phyloP scores from a whole-genome alignment of 2,113 vertebrate genomes.

The Cochlearius cochlearius region DNA sequence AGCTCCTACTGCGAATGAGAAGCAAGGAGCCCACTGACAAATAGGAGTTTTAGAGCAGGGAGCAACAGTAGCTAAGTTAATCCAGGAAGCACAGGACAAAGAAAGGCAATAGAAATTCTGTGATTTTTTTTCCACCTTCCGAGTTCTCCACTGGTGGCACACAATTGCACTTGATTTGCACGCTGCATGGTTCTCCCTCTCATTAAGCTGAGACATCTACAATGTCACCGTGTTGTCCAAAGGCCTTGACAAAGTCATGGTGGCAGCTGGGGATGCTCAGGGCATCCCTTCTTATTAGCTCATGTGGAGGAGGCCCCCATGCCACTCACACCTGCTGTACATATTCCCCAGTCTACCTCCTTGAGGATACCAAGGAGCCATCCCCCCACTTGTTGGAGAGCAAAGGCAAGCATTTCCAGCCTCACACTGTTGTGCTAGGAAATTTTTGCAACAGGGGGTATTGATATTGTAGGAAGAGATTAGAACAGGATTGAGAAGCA shows the following conservation, averaged over 20 bases:
- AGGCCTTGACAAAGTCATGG: not conserved
- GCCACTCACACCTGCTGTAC: not conserved
- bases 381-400: not conserved
- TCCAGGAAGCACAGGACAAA: not conserved
- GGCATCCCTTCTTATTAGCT: not conserved
- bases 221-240: not conserved
- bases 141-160: not conserved
- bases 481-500: not conserved
- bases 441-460: not conserved
- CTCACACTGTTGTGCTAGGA: not conserved
- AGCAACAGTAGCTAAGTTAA: not conserved
- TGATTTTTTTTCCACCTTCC: not conserved
- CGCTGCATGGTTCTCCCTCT: accelerated
- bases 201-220: not conserved
- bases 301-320: accelerated
- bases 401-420: not conserved
- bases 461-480: not conserved
- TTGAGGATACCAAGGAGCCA: not conserved
- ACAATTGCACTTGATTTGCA: not conserved
- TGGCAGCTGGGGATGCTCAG: not conserved
- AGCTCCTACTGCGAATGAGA: not conserved
- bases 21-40: not conserved
- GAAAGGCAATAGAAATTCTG: not conserved
- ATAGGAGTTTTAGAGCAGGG: not conserved
- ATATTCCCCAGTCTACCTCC: not conserved